Evolutionary conservation across 2,113 vertebrate genomes (phyloP).

Genomic region (Turdus rufiventris): DNA sequence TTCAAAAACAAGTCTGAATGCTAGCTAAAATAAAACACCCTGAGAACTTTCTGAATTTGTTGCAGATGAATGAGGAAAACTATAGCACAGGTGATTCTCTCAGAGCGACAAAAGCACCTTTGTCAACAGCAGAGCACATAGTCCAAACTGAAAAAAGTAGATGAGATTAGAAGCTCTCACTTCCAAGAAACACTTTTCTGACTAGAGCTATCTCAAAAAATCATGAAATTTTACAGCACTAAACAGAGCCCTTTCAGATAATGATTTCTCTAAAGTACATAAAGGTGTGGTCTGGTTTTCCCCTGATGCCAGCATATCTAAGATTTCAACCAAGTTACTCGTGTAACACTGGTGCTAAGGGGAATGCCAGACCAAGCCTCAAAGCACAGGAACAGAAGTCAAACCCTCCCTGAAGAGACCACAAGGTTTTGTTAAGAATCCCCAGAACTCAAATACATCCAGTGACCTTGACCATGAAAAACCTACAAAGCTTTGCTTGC

Average conservation of each 20-base stretch:
- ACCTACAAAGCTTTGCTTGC: background rate
- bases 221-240: background rate
- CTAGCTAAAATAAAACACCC: background rate
- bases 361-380: background rate
- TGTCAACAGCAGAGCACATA: background rate
- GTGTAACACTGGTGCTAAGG: rapidly evolving
- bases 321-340: background rate
- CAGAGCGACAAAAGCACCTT: background rate
- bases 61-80: background rate
- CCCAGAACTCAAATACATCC: background rate
- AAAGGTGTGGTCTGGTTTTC: background rate
- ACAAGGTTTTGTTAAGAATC: background rate
- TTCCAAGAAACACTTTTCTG: background rate
- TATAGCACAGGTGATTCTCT: background rate
- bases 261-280: background rate
- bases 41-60: background rate
- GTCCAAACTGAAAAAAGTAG: background rate
- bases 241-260: background rate
- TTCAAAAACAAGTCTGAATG: background rate
- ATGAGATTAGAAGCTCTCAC: background rate
- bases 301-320: rapidly evolving
- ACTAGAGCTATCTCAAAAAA: background rate
- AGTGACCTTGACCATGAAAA: background rate
- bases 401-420: background rate
- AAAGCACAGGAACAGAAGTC: background rate